A percentile compares a stretch with the other conserved stretches of the same genome.
phyloP scores from a whole-genome alignment of 2,797 vertebrate genomes.

The Eidolon dupreanum region DNA sequence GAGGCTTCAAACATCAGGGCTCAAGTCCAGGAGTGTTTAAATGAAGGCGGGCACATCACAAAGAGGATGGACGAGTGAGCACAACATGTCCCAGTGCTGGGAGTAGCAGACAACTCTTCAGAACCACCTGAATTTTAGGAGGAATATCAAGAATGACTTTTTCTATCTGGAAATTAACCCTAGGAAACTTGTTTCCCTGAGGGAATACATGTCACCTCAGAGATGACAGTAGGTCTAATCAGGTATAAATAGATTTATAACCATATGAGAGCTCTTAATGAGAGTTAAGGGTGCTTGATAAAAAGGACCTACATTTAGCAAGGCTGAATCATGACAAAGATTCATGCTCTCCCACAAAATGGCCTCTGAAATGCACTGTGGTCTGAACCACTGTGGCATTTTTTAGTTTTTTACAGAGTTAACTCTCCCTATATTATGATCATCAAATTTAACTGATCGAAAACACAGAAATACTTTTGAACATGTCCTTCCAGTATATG shows the following conservation, averaged over 20 bases:
- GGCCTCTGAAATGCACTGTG: slow-evolving; percentile 1
- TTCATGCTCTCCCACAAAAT: slow-evolving; percentile 19
- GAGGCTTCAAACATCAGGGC: background rate
- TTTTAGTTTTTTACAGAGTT: background rate
- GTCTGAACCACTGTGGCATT: background rate
- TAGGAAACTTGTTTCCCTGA: background rate
- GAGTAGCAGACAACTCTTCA: background rate
- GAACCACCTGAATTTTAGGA: background rate
- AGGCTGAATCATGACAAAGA: slow-evolving; percentile 36
- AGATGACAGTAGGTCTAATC: background rate
- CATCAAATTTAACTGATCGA: background rate
- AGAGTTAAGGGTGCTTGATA: slow-evolving; percentile 35
- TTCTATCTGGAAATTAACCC: background rate
- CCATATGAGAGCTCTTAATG: background rate
- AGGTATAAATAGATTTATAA: slow-evolving; percentile 23
- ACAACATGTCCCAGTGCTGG: background rate
- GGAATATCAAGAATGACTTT: background rate
- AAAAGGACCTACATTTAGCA: slow-evolving; percentile 56
- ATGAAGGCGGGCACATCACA: background rate
- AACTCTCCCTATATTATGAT: background rate
- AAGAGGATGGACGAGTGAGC: accelerated
- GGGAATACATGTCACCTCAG: background rate
- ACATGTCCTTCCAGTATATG: background rate
- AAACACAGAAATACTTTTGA: background rate
- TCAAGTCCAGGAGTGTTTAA: background rate